These are phyloP conservation scores for Styela plicata DNA, from an alignment of 23 tunicate species.

Conservation along the genomic window DNA sequence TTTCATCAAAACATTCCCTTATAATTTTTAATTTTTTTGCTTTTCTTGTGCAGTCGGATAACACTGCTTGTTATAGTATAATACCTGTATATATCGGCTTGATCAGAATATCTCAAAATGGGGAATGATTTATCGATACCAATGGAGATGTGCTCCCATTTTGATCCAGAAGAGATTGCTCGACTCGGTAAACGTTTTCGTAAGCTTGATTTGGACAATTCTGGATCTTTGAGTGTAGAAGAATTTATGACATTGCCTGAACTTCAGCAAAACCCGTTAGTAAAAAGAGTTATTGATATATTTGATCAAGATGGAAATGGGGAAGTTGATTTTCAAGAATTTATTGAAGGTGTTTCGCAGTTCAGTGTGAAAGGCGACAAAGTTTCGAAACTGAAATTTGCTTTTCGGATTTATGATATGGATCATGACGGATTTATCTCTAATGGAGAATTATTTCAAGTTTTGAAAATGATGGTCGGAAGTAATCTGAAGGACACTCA, in stretches of 20 bases:
- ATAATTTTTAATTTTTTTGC: too few species aligned
- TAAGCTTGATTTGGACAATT: constrained; percentile 89
- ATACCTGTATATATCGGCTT: too few species aligned
- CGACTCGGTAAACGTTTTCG: constrained; percentile 91
- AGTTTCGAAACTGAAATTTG: constrained; percentile 88
- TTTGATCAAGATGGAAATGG: constrained; percentile 99
- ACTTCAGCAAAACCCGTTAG: constrained; percentile 93
- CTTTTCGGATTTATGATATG: constrained; percentile 94
- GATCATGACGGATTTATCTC: constrained; percentile 96
- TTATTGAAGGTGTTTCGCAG: constrained; percentile 97
- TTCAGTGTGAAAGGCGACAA: constrained; percentile 97
- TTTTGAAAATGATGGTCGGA: constrained; percentile 98
- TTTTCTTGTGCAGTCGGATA: too few species aligned
- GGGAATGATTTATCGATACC: constrained; percentile 89
- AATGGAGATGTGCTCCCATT: constrained; percentile 87
- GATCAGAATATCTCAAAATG: constrained; percentile 12
- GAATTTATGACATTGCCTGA: constrained; percentile 97
- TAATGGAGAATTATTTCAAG: constrained; percentile 91
- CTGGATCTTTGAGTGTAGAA: constrained; percentile 86
- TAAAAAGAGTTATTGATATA: constrained; percentile 92
- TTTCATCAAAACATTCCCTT: too few species aligned
- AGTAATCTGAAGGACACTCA: constrained; percentile 87
- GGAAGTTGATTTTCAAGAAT: constrained; percentile 94
- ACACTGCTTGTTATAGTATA: too few species aligned
- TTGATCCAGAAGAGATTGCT: constrained; percentile 97